Base-by-base conservation (phyloP, 2,888 invertebrate genomes). In the Synergus umbraculus region DNA sequence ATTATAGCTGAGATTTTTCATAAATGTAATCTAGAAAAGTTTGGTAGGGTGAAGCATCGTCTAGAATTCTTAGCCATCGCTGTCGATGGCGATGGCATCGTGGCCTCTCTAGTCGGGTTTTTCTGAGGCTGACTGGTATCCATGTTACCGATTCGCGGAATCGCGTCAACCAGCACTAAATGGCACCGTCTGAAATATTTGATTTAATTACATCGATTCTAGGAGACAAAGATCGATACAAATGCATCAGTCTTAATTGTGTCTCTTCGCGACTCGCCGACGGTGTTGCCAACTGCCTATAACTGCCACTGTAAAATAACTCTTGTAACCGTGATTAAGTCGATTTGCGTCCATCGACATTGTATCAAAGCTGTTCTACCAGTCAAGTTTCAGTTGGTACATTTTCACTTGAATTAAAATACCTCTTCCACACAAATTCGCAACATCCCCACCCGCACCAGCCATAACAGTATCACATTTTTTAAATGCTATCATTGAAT, bases 161-260 rank as follows among this genome's bases (percentile, higher is more conserved):
- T 83, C 79, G 66, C 78, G 76, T 60, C 81, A 65, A 43, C 77
- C 60, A 81, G 86, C 83, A 84, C 86, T 89, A 90, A 90, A 90
- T 88, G 88, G 86, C 87, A 87, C 88, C 88, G 90, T 87, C 88
- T 88, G 90, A 91, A 90, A 90, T 90, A 90, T 90, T 87, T 87
- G 89, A 91, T 91, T 91, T 91, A 91, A 91, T 91, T 91, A 90
- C 89, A 87, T 86, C 87, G 89, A 89, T 91, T 89, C 88, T 90
- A 88, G 86, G 88, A 89, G 90, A 91, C 90, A 88, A 89, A 90
- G 90, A 91, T 91, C 90, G 88, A 87, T 88, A 88, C 87, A 84
- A 86, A 87, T 85, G 85, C 87, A 83, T 86, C 85, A 87, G 86
- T 88, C 87, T 90, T 90, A 91, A 91, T 91, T 90, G 89, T 89